Base-by-base conservation (phyloP, 2,888 invertebrate species). In the Liopterus haemorrhoidalis region DNA sequence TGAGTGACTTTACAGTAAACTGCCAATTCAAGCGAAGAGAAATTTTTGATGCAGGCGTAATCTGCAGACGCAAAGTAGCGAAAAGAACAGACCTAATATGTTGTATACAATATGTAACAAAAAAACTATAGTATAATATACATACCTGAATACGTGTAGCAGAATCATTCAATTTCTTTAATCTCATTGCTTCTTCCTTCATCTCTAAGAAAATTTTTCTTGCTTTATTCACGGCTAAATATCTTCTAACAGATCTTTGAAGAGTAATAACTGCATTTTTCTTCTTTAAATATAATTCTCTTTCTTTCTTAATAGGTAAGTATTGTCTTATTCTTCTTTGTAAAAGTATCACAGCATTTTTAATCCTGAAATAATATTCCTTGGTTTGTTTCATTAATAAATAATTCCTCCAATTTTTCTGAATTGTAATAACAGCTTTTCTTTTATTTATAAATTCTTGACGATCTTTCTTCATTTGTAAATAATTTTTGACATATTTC, bases 111-210 rank as follows among this genome's bases (percentile, higher is more conserved):
- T n/a, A n/a, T n/a, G n/a, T n/a, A n/a, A 44, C 14, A 11, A 19
- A 30, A 45, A 21, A 44, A 45, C 18, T 36, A 19, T 19, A 22
- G n/a, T n/a, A n/a, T n/a, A n/a, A n/a, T n/a, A 36, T 22, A 42
- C 46, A 58, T 59, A 76, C 75, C 72, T 85, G 84, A 56, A 85
- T 83, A 57, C 73, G 72, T 2, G 70, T 70, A 8, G 79, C 81
- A 3, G 83, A 81, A 50, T 68, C 69, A 44, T 36, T 53, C 49
- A 55, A 50, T 68, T 63, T 20, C 59, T 65, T 39, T 20, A 69
- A 19, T 1, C 51, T 28, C 6, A 58, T 6, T 5, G 57, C 48
- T 3, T 57, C 55, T 8, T 20, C 45, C 50, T 46, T 57, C 3
- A 53, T 31, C 2, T 36, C 41, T 19, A 51, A 20, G 36, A 58